Evolutionary conservation across 1,140 invertebrate species (phyloP), one percentile per base, ranked within the genome.

Genomic region (Calephelis virginiensis): DNA sequence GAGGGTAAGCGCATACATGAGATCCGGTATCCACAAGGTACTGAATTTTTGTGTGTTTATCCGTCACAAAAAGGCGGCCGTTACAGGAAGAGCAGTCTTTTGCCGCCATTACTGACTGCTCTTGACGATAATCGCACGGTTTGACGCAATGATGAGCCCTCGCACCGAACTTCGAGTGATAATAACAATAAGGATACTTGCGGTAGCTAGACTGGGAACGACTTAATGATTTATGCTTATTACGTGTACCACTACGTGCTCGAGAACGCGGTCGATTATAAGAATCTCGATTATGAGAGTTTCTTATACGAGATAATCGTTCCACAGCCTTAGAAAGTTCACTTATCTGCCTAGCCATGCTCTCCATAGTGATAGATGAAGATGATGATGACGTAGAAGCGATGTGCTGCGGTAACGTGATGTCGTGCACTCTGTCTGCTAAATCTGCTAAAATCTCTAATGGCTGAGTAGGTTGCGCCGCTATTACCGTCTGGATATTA

Each of bases 371-470:
- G 8, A 43, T 43, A 9, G 40, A 43, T 9, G 40, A 43, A 43
- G 40, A 43, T 5, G 40, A 7, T 7, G 40, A 43, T 43, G 62
- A 38, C 8, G 61, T 63, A 5, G 61, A 46, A n/a, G 69, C 64
- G 11, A 66, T 43, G 14, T 66, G 64, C 11, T 50, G 63, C 17
- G 65, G 45, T 46, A 63, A n/a, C 6, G 69, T 63, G 10, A 69
- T 53, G 8, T 70, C 69, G n/a, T 66, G 60, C 8, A 68, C 49
- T 48, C 10, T 59, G 56, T 68, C 67, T 4, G 64, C 69, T 13
- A 70, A 60, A 17, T 63, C 64, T 11, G 69, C 69, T 28, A 70
- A 17, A 8, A 61, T 40, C 9, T 69, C 14, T 6, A 70, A 13
- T 3, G 64, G 8, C 17, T 64, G n/a, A 13, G 49, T 59, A 1